Evolutionary conservation across 2,888 invertebrate species (phyloP).

Genomic region (Tetramorium bicarinatum): DNA sequence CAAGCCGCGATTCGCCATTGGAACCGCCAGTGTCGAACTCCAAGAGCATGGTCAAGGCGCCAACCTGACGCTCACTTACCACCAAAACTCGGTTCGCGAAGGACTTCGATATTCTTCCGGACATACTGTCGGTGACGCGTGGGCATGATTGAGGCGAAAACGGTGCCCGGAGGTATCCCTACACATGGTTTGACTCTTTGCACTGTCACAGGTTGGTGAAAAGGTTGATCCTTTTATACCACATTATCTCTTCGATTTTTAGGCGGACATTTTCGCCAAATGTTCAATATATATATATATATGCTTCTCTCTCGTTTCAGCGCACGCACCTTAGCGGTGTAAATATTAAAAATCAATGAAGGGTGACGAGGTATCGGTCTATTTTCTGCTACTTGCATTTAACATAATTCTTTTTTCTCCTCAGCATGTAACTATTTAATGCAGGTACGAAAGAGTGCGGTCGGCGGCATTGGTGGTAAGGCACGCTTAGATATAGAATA

Average conservation of each 20-base stretch:
- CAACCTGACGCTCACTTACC: constrained; percentile 26
- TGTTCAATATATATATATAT: constrained; percentile 36
- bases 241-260: constrained; percentile 72
- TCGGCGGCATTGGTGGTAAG: constrained; percentile 78
- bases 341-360: constrained; percentile 48
- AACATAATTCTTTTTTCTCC: constrained; percentile 65
- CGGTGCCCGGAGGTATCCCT: constrained; percentile 72
- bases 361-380: constrained; percentile 68
- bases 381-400: constrained; percentile 72
- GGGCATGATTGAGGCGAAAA: constrained; percentile 61
- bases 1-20: constrained; percentile 28
- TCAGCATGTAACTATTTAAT: constrained; percentile 66
- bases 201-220: constrained; percentile 82
- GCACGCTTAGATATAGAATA: constrained; percentile 73
- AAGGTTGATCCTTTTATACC: constrained; percentile 77
- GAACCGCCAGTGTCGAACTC: constrained; percentile 3
- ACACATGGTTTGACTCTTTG: constrained; percentile 78
- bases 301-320: constrained; percentile 66
- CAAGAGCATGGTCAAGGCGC: constrained; percentile 3
- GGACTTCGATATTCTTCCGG: constrained; percentile 45
- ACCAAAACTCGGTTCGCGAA: constrained; percentile 46
- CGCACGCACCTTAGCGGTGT: constrained; percentile 57
- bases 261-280: constrained; percentile 57
- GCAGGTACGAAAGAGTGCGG: constrained; percentile 62
- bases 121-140: constrained; percentile 42